These are phyloP conservation scores for Corvus cornix DNA, from an alignment of 2,113 vertebrate species.

Conservation along the genomic window DNA sequence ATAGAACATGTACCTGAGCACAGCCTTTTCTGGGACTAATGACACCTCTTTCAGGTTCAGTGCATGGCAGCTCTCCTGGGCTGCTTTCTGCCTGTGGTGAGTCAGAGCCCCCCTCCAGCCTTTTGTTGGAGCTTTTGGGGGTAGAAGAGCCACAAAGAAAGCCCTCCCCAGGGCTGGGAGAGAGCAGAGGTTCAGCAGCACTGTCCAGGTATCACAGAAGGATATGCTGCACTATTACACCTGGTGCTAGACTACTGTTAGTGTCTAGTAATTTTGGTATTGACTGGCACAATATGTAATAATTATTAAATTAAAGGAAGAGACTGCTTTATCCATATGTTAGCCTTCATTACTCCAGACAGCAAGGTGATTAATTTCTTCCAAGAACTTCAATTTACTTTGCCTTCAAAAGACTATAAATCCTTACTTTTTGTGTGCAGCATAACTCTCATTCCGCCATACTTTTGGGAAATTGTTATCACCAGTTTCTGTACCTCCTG, in stretches of 20 bases:
- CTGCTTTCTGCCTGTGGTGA: neutral
- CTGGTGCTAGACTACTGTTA: neutral
- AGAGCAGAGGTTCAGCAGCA: neutral
- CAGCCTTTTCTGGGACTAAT: neutral
- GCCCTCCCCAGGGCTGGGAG: neutral
- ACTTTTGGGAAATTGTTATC: neutral
- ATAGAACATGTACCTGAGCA: neutral
- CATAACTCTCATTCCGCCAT: neutral
- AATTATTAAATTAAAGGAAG: neutral
- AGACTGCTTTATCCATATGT: neutral
- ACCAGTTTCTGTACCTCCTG: neutral
- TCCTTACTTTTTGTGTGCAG: neutral
- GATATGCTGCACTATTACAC: neutral
- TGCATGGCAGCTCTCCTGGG: neutral
- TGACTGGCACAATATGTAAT: neutral
- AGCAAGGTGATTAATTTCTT: neutral
- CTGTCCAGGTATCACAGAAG: neutral
- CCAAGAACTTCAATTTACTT: neutral
- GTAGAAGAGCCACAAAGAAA: neutral
- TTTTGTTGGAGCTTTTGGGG: neutral
- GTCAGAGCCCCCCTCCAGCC: neutral
- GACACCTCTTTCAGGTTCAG: neutral
- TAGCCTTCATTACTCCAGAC: neutral
- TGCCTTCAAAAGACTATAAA: neutral
- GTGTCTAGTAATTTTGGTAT: neutral